Base-by-base conservation (phyloP, 2,888 invertebrate genomes). In the Cheilosia impressa region DNA sequence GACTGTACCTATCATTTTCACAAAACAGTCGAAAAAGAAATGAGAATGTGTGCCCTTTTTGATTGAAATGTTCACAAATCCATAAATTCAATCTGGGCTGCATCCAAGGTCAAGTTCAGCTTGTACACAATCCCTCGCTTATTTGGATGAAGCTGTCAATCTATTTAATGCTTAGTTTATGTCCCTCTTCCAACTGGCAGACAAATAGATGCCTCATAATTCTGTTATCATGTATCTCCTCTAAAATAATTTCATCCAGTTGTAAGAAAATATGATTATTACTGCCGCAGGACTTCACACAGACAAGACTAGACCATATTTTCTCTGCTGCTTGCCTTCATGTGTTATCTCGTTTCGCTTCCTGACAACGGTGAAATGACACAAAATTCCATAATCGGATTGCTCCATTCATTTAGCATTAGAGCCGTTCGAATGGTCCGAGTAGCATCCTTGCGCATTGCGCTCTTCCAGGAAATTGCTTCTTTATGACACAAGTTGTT, bases 351-450 rank as follows among this genome's bases (percentile, higher is more conserved):
- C 41, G 10, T 27, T 41, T 53, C 13, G 27, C 41, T 41, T 45
- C 43, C 55, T n/a, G 22, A 31, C 31, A 34, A 38, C 24, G 24
- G 31, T 19, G 2, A 53, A 19, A 22, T 19, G 43, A 62, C 31
- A 43, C 52, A 53, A 43, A 62, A 50, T 50, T 43, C 31, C 62
- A 53, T 72, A 72, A 72, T 52, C 72, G 31, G 31, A 43, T 60
- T 62, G 38, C 19, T 27, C 19, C 60, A 43, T 62, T 45, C 53
- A 53, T 43, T 53, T 19, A 52, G 60, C 24, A 66, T 66, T 43
- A 53, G 19, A 27, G n/a, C 24, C 52, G 38, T 38, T 7, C 24
- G 38, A 22, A 5, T 58, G 41, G 15, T 17, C 45, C 4, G 17
- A 45, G 17, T 7, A 10, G 50, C 22, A 50, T 50, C 13, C 4